phyloP scores from a whole-genome alignment of 2,888 invertebrate genomes.

The Agonopterix subpropinquella region DNA sequence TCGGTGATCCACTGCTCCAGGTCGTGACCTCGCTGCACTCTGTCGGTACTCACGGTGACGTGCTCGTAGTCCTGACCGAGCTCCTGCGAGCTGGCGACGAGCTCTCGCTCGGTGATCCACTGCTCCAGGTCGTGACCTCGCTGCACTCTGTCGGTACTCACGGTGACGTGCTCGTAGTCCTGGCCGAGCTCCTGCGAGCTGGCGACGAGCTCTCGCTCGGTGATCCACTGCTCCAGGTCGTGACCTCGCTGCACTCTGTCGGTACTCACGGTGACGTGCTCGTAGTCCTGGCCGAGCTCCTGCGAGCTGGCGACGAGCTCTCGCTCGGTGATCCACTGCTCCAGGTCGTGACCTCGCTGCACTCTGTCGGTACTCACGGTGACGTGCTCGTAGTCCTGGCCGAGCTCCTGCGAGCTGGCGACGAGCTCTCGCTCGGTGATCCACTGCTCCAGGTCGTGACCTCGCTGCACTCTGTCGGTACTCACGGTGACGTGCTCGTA shows the following conservation, averaged over 20 bases:
- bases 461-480: too few species aligned
- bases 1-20: slow-evolving; percentile 99
- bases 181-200: slow-evolving; percentile 98
- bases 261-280: slow-evolving; percentile 90
- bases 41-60: slow-evolving; percentile 85
- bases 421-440: slow-evolving; percentile 98
- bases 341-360: slow-evolving; percentile 99
- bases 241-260: too few species aligned
- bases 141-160: too few species aligned
- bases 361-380: slow-evolving; percentile 82
- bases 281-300: slow-evolving; percentile 98
- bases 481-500: slow-evolving; percentile 95
- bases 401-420: slow-evolving; percentile 97
- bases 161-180: slow-evolving; percentile 98
- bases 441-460: slow-evolving; percentile 99
- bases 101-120: slow-evolving; percentile 99
- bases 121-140: slow-evolving; percentile 99
- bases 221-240: slow-evolving; percentile 99
- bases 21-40: too few species aligned
- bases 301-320: slow-evolving; percentile 98
- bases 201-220: slow-evolving; percentile 97
- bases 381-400: slow-evolving; percentile 98
- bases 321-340: slow-evolving; percentile 99
- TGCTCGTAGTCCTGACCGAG: slow-evolving; percentile 99
- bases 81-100: slow-evolving; percentile 98